phyloP scores from a whole-genome alignment of 1,140 invertebrate species.

The Aphidius ervi region DNA sequence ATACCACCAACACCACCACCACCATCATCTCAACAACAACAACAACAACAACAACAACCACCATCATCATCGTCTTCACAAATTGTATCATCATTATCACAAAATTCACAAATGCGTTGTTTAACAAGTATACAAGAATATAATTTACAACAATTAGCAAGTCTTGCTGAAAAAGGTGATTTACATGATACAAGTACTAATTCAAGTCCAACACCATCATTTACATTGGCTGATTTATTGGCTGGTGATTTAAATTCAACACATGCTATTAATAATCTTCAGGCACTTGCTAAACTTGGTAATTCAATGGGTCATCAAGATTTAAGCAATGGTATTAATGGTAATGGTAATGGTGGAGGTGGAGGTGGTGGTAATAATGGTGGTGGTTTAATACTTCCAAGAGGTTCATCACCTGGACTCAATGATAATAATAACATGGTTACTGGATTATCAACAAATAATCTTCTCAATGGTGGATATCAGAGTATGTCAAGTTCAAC shows the following conservation, averaged over 20 bases:
- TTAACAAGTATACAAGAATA: slow-evolving; percentile 76
- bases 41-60: slow-evolving; percentile 30
- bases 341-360: slow-evolving; percentile 36
- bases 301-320: slow-evolving; percentile 60
- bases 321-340: slow-evolving; percentile 46
- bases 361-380: slow-evolving; percentile 45
- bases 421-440: slow-evolving; percentile 46
- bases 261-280: slow-evolving; percentile 82
- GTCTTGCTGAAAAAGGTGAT: slow-evolving; percentile 65
- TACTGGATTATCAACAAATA: slow-evolving; percentile 50
- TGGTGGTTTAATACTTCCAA: slow-evolving; percentile 46
- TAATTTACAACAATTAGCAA: slow-evolving; percentile 76
- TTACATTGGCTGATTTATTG: slow-evolving; percentile 70
- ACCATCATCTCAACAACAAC: slow-evolving; percentile 9
- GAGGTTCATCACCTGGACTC: slow-evolving; percentile 55
- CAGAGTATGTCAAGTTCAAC: slow-evolving; percentile 59
- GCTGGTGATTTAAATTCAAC: slow-evolving; percentile 64
- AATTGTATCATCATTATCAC: slow-evolving; percentile 42
- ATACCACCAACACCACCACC: slow-evolving; percentile 45
- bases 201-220: slow-evolving; percentile 63
- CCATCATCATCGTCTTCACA: slow-evolving; percentile 40
- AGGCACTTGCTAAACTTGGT: slow-evolving; percentile 82
- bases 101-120: slow-evolving; percentile 50
- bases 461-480: slow-evolving; percentile 55
- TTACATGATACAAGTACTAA: slow-evolving; percentile 55